Evolutionary conservation across 1,140 invertebrate species (phyloP), one percentile per base, ranked within the genome.

Genomic region (Notospermus geniculatus): DNA sequence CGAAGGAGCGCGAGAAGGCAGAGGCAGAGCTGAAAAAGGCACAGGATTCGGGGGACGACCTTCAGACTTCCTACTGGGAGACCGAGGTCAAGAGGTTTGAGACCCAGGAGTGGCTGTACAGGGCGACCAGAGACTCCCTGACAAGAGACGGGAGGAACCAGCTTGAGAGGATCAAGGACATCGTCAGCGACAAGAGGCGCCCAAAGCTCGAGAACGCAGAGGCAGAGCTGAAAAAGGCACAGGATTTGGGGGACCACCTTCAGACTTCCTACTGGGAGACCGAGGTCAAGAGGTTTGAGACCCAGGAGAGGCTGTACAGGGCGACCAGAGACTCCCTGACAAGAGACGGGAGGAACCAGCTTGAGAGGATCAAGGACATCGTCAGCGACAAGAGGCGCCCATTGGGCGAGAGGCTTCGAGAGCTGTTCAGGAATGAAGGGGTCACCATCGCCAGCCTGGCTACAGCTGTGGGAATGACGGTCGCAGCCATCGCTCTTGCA

Each of bases 291-390:
- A 50, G 46, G n/a, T 50, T 50, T 27, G 5, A 50, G 25, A 27
- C 46, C 4, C 46, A 50, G 46, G 46, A 50, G 25, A 27, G 5
- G 4, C n/a, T 50, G 4, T 50, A 50, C 46, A 50, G 46, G 46
- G 19, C 19, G 46, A 50, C 46, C n/a, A 23, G 25, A 9, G 46
- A 50, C 19, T 5, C 46, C 4, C 46, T 50, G 25, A 5, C 4
- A n/a, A 19, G 25, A n/a, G 46, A 27, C 19, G 46, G n/a, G n/a
- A 50, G 19, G n/a, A 7, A 5, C n/a, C 46, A 50, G n/a, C 9
- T 50, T 27, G 46, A 50, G 5, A 5, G 46, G 5, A 23, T 50
- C 19, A 50, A 50, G 46, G 25, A n/a, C 5, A 5, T 50, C n/a
- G 4, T 50, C 5, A n/a, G 25, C 9, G 25, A 50, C 46, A 27